Evolutionary conservation across 2,888 invertebrate species (phyloP).

Genomic region (Minunthozetes semirufus): DNA sequence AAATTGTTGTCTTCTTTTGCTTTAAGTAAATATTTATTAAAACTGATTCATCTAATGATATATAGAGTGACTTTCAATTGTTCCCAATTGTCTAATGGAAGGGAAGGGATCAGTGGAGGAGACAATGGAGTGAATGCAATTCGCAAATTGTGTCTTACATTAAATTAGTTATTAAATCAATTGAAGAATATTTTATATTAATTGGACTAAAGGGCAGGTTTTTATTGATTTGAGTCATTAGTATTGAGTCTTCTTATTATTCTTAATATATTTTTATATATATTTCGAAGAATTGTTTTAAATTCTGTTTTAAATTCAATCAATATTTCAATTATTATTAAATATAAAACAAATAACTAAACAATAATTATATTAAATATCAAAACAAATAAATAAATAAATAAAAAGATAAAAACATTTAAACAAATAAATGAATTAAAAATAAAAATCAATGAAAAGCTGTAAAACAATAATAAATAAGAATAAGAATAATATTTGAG

Average conservation of each 20-base stretch:
- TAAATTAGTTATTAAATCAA: background rate
- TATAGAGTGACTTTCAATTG: conserved; percentile 29
- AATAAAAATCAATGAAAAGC: background rate
- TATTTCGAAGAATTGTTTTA: too few relatives aligned
- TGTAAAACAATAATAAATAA: background rate
- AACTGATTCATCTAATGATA: conserved; percentile 17
- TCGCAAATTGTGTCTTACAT: background rate
- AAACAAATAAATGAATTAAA: background rate
- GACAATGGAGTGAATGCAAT: conserved; percentile 3
- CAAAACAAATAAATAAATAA: background rate
- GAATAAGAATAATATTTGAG: background rate
- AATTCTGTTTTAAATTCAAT: background rate
- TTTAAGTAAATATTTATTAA: background rate
- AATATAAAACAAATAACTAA: background rate
- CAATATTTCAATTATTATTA: background rate
- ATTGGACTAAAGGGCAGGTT: conserved; percentile 29
- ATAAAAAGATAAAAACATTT: background rate
- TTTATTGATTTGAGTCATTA: conserved; percentile 24
- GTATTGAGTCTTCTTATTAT: conserved; percentile 24
- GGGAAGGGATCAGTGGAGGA: conserved; percentile 1
- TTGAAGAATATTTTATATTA: background rate
- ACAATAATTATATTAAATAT: background rate
- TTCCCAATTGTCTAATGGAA: conserved; percentile 24
- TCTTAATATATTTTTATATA: too few relatives aligned
- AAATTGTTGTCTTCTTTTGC: background rate